phyloP scores from a whole-genome alignment of 92 coral and sea anemone species.

The Epizoanthus fatuus region DNA sequence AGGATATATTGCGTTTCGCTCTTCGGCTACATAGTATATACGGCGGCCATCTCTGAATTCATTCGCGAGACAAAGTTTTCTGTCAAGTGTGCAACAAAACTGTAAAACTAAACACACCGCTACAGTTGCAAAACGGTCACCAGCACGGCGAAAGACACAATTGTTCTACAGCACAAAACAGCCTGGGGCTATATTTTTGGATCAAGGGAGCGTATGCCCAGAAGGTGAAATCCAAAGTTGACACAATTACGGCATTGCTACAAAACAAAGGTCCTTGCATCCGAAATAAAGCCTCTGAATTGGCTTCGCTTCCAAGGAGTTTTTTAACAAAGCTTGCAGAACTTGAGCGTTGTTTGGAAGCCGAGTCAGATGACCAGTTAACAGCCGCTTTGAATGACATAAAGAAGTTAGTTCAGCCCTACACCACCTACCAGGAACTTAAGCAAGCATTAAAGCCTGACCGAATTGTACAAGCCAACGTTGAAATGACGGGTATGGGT shows the following conservation, averaged over 20 bases:
- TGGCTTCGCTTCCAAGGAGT: too few relatives aligned
- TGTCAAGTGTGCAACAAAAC: constrained; percentile 39
- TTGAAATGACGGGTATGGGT: too few relatives aligned
- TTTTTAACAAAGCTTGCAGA: too few relatives aligned
- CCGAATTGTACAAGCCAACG: too few relatives aligned
- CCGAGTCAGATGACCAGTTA: too few relatives aligned
- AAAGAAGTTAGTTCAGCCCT: too few relatives aligned
- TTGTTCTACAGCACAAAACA: constrained; percentile 34
- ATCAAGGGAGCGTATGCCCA: background rate
- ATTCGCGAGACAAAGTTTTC: constrained; percentile 25
- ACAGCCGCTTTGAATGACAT: too few relatives aligned
- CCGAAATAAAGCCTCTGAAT: too few relatives aligned
- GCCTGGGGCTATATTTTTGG: constrained; percentile 31
- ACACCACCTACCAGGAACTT: too few relatives aligned
- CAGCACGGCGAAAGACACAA: constrained; percentile 38
- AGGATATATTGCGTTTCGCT: constrained; percentile 42
- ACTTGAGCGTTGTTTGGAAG: too few relatives aligned
- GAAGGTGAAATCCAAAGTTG: background rate
- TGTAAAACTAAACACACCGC: constrained; percentile 35
- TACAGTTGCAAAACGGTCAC: constrained; percentile 39
- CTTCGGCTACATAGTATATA: constrained; percentile 40
- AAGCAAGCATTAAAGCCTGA: too few relatives aligned
- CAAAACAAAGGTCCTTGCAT: too few relatives aligned
- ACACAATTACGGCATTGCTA: constrained; percentile 1
- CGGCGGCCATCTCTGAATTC: constrained; percentile 23